Base-by-base conservation (phyloP, 2,797 vertebrate genomes). In the Scarus forsteni region DNA sequence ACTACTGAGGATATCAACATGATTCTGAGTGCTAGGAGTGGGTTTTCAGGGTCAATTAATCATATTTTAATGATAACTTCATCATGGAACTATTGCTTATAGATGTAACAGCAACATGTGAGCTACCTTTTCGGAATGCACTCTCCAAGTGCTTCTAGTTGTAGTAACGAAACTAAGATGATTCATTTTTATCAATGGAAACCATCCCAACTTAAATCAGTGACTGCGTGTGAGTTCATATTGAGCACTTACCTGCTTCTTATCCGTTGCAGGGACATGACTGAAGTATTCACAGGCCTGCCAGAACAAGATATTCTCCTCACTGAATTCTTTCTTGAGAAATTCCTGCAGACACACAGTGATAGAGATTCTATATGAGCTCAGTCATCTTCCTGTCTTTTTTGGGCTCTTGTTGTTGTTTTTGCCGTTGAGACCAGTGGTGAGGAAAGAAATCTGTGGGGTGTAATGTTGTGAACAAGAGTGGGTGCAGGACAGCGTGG, bases 291-390 rank as follows among this genome's bases (percentile, higher is more conserved):
- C 98, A 83, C 98, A 99, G 80, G 97, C 97, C 86, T 99, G 98
- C 98, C 98, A 99, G 95, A 99, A 99, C 77, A 99, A 92, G 91
- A 99, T 99, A 86, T 99, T 99, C 90, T 99, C 98, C 92, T 99
- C 97, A 10, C 98, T 99, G 89, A 99, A 99, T 83, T 99, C 98
- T 88, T 99, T 99, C 92, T 97, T 97, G 51, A 99, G 94, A 88
- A 99, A 99, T 80, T 99, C 98, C 98, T 99, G 85, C 7, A 7
- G 73, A 86, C 57, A 80, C 38, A 88, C 46, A 66, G 49, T 3
- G 19, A 3, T 9, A 38, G 40, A 71, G 35, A 44, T 83, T 72
- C 44, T 61, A 12, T 75, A 63, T 4, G n/a, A 58, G 64, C 49
- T 60, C 43, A 60, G 54, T 51, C 52, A 48, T 45, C 66, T 68